Evolutionary conservation across 1,140 invertebrate genomes (phyloP).

Genomic region (Zaprionus nigranus): DNA sequence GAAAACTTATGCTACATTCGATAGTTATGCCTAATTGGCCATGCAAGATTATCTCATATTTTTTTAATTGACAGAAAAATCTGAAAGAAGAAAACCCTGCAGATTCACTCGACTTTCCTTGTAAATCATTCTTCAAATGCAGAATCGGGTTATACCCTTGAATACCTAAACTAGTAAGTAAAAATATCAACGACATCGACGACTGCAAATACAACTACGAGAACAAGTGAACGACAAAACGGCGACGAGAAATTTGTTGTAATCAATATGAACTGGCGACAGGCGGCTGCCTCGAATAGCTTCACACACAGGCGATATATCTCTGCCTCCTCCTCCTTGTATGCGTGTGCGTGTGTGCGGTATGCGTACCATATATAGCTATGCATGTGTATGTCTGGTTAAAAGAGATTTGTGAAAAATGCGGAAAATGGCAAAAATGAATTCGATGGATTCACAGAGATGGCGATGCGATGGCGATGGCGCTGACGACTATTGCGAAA

Average conservation of each 20-base stretch:
- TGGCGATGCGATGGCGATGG: not conserved
- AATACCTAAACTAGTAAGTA: not conserved
- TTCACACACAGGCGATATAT: slow-evolving; percentile 56
- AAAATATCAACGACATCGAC: slow-evolving; percentile 13
- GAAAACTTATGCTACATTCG: no score
- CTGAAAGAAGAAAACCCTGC: no score
- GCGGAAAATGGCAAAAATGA: slow-evolving; percentile 82
- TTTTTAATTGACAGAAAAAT: no score
- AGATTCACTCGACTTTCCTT: no score
- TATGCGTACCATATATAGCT: not conserved
- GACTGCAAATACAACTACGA: slow-evolving; percentile 32
- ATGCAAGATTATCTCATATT: no score
- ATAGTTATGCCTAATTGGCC: no score
- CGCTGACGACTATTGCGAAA: slow-evolving; percentile 58
- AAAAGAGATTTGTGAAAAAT: slow-evolving; percentile 82
- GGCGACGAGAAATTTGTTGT: slow-evolving; percentile 80
- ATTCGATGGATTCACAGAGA: slow-evolving; percentile 74
- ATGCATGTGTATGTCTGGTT: slow-evolving; percentile 36
- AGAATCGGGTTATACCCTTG: not conserved
- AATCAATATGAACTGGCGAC: slow-evolving; percentile 82
- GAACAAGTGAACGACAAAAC: slow-evolving; percentile 53
- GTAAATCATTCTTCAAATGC: not conserved
- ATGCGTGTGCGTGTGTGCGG: slow-evolving; percentile 1
- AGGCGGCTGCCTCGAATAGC: slow-evolving; percentile 73
- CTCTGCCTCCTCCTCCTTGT: slow-evolving; percentile 6